These are phyloP conservation scores for Epinephelus cyanopodus DNA, from an alignment of 2,113 vertebrate genomes.

Conservation along the genomic window DNA sequence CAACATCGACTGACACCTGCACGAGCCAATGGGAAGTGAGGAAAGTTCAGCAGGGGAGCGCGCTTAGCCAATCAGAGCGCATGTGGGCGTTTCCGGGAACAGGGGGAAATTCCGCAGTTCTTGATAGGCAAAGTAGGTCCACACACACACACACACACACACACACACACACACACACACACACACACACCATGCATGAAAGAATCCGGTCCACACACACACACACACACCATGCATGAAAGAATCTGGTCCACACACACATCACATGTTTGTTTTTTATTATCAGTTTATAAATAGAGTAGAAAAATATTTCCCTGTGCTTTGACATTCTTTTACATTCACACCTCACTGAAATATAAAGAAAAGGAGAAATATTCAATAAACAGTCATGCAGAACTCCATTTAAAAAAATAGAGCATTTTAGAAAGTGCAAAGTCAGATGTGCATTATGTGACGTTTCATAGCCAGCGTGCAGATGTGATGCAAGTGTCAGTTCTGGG, in stretches of 20 bases:
- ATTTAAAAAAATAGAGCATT: conserved; percentile 11
- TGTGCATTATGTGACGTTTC: conserved; percentile 36
- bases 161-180: too few relatives aligned
- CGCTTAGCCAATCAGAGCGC: conserved; percentile 37
- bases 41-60: not conserved
- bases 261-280: not conserved
- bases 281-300: conserved; percentile 72
- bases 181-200: not conserved
- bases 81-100: conserved; percentile 23
- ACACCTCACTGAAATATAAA: conserved; percentile 33
- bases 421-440: conserved; percentile 62
- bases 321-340: conserved; percentile 20
- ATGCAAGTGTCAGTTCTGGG: conserved; percentile 11
- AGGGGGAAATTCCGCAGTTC: conserved; percentile 81
- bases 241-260: conserved; percentile 8
- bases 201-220: conserved; percentile 8
- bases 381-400: conserved; percentile 8
- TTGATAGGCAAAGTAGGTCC: not conserved
- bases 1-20: conserved; percentile 17
- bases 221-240: not conserved
- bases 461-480: not conserved
- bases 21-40: conserved; percentile 67
- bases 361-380: not conserved
- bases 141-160: not conserved
- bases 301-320: conserved; percentile 55